Base-by-base conservation (phyloP, 1,140 invertebrate genomes). In the Patella vulgata region DNA sequence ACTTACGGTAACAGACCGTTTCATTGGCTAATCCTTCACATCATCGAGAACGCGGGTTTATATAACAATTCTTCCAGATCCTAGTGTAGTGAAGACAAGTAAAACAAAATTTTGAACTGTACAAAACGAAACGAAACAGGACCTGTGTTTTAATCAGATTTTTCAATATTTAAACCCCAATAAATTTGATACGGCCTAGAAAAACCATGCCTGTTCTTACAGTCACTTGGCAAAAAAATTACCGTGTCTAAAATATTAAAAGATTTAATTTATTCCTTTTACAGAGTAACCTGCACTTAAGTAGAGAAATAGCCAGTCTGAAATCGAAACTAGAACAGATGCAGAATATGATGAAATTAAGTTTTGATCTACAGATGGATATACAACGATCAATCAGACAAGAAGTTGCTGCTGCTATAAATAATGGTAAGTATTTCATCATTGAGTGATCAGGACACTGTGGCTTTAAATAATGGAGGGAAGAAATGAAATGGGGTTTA, bases 371-470 rank as follows among this genome's bases (percentile, higher is more conserved):
- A 33, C 81, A 83, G 65, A 63, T 82, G 59, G 82, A 84, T 51
- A 82, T 83, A 14, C 82, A 84, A 64, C 55, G 81, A 21, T 66
- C 82, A 14, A 81, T 84, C 30, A 68, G 80, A 66, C 82, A 84
- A 68, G 82, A 84, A 68, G 80, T 84, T 21, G 71, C 81, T 46
- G 80, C 79, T 25, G 79, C 76, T 14, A 48, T 82, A 19, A 51
- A 66, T 44, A 53, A 70, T 62, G 69, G 76, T 79, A 53, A 63
- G 48, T 59, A 36, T 28, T 21, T 39, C n/a, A 12, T 19, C 17
- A n/a, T 48, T 54, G 33, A 8, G 33, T 36, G 33, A 8, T 36
- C 14, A n/a, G n/a, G n/a, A n/a, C n/a, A n/a, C n/a, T n/a, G n/a
- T n/a, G n/a, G n/a, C n/a, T n/a, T n/a, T n/a, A n/a, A n/a, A n/a